Evolutionary conservation across 64 coral and sea anemone genomes (phyloP).

Genomic region (Astreopora myriophthalma): DNA sequence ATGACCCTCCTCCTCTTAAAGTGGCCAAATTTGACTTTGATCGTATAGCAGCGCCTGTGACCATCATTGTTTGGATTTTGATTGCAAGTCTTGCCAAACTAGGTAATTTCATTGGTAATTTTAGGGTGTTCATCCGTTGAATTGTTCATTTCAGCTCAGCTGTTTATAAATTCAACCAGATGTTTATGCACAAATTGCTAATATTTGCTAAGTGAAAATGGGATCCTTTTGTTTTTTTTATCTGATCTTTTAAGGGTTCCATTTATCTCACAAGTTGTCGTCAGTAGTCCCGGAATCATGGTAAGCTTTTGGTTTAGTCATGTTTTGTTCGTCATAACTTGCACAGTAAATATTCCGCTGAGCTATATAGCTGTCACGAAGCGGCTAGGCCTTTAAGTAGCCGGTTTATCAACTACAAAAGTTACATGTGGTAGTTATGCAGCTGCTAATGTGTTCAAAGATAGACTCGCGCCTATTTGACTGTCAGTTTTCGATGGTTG

Average conservation of each 20-base stretch:
- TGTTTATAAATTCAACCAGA: background rate
- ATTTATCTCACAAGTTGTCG: conserved; percentile 77
- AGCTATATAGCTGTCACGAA: too few relatives aligned
- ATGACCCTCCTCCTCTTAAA: conserved; percentile 21
- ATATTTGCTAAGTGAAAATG: too few relatives aligned
- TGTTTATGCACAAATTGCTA: background rate
- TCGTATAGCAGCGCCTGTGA: conserved; percentile 65
- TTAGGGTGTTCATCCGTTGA: background rate
- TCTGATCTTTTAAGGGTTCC: conserved; percentile 68
- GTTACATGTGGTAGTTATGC: too few relatives aligned
- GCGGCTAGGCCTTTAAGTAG: too few relatives aligned
- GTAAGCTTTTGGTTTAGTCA: too few relatives aligned
- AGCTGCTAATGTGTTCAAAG: too few relatives aligned
- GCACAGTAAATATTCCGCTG: too few relatives aligned
- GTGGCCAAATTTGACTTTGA: conserved; percentile 82
- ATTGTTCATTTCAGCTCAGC: background rate
- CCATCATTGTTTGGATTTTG: conserved; percentile 81
- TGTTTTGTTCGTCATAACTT: too few relatives aligned
- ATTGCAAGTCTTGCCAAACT: conserved; percentile 90
- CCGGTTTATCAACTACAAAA: too few relatives aligned
- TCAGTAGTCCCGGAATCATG: conserved; percentile 89
- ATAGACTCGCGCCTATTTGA: too few relatives aligned
- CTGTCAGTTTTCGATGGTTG: too few relatives aligned
- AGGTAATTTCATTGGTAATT: conserved; percentile 37
- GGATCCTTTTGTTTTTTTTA: background rate